Conservation (phyloP, 2,888 invertebrate genomes). For the Mythimna vitellina region DNA sequence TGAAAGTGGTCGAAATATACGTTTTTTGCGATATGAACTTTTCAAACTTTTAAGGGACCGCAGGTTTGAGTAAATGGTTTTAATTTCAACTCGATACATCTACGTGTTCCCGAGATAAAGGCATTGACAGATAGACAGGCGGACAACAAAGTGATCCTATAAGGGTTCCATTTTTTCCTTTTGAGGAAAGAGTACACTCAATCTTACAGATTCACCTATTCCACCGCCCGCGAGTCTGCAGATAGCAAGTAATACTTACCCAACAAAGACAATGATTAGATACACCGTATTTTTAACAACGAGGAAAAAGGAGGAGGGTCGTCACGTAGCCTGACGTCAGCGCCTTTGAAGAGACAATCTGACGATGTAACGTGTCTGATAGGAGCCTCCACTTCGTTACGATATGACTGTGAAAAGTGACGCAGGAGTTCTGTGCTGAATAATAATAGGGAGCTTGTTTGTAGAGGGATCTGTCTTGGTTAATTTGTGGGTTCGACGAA, state of each 20-base stretch:
- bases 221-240: not conserved
- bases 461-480: not conserved
- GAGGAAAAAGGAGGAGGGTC: slow-evolving; percentile 1
- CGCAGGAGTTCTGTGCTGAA: slow-evolving; percentile 14
- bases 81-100: no score
- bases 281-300: slow-evolving; percentile 21
- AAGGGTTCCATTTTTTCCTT: no score
- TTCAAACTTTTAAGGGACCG: no score
- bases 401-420: slow-evolving; percentile 21
- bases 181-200: not conserved
- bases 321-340: slow-evolving; percentile 44
- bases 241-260: slow-evolving; percentile 9
- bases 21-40: no score
- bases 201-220: not conserved
- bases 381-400: not conserved
- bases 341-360: slow-evolving; percentile 22
- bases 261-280: slow-evolving; percentile 12
- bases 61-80: no score
- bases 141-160: no score
- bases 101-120: no score
- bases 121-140: no score
- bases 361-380: slow-evolving; percentile 1
- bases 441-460: slow-evolving; percentile 35
- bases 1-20: no score
- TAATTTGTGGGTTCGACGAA: slow-evolving; percentile 18